Percentiles rank a stretch among this genome's conserved stretches.
Evolutionary conservation across 2,113 vertebrate genomes (phyloP).

Genomic region (Vicugna pacos): DNA sequence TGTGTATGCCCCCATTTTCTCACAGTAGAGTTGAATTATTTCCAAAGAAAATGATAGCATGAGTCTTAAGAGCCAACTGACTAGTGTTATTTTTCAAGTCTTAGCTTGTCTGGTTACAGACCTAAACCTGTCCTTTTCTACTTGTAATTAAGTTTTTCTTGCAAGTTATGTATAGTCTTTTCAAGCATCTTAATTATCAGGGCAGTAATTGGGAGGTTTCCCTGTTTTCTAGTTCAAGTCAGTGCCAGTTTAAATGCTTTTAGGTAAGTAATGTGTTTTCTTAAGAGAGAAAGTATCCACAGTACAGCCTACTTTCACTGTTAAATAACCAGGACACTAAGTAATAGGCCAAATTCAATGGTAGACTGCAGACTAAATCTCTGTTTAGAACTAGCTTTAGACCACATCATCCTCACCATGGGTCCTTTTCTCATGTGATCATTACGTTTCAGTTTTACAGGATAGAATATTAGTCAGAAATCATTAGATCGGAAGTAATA

Average conservation of each 20-base stretch:
- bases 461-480: neutral
- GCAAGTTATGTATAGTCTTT: constrained; percentile 69
- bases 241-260: constrained; percentile 71
- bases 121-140: constrained; percentile 69
- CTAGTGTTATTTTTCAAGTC: constrained; percentile 66
- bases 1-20: neutral
- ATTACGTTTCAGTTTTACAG: neutral
- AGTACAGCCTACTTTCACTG: neutral
- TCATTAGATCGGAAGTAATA: neutral
- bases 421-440: neutral
- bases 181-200: constrained; percentile 80
- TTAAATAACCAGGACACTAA: neutral
- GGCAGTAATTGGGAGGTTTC: constrained; percentile 69
- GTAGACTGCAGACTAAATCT: neutral
- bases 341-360: neutral
- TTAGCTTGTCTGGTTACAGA: constrained; percentile 59
- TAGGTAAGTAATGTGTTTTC: constrained; percentile 55
- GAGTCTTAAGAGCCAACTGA: constrained; percentile 43
- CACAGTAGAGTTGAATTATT: constrained; percentile 40
- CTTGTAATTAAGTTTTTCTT: constrained; percentile 77
- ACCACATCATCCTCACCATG: neutral
- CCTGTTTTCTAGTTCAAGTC: constrained; percentile 76
- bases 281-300: constrained; percentile 29
- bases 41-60: constrained; percentile 53
- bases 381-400: neutral